phyloP scores from a whole-genome alignment of 2,797 vertebrate genomes.

The Tenualosa thibaudeaui region DNA sequence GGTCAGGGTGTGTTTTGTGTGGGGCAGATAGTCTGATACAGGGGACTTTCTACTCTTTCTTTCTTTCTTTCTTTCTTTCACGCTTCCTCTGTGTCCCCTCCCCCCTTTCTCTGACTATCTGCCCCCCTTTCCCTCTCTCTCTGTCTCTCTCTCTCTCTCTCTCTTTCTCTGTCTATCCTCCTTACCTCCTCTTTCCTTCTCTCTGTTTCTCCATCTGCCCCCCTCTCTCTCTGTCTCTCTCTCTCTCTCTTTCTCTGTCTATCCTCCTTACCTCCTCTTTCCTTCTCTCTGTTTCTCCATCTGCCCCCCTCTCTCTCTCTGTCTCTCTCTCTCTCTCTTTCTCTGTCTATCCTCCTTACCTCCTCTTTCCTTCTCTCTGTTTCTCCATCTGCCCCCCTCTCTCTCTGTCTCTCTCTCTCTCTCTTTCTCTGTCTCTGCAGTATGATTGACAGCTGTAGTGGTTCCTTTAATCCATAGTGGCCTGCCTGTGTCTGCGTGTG shows the following conservation, averaged over 20 bases:
- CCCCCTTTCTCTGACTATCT: too few species aligned
- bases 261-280: slow-evolving; percentile 35
- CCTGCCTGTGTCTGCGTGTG: slow-evolving; percentile 20
- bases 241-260: background rate
- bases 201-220: slow-evolving; percentile 30
- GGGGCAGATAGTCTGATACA: too few species aligned
- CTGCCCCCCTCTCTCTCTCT: background rate
- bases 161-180: background rate
- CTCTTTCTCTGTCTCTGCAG: background rate
- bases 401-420: background rate
- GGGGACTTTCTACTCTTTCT: background rate
- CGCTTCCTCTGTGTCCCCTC: too few species aligned
- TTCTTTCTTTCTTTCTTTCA: background rate
- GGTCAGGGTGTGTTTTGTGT: too few species aligned
- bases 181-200: slow-evolving; percentile 36
- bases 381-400: slow-evolving; percentile 32
- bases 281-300: slow-evolving; percentile 32
- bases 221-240: slow-evolving; percentile 3
- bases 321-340: too few species aligned
- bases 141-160: too few species aligned
- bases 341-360: slow-evolving; percentile 25
- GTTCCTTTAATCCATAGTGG: slow-evolving; percentile 51
- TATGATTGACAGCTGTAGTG: slow-evolving; percentile 56
- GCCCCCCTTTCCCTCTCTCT: slow-evolving; percentile 1
- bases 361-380: slow-evolving; percentile 32